Conservation (phyloP, 2,113 vertebrate genomes). For the Leucoraja erinaceus region DNA sequence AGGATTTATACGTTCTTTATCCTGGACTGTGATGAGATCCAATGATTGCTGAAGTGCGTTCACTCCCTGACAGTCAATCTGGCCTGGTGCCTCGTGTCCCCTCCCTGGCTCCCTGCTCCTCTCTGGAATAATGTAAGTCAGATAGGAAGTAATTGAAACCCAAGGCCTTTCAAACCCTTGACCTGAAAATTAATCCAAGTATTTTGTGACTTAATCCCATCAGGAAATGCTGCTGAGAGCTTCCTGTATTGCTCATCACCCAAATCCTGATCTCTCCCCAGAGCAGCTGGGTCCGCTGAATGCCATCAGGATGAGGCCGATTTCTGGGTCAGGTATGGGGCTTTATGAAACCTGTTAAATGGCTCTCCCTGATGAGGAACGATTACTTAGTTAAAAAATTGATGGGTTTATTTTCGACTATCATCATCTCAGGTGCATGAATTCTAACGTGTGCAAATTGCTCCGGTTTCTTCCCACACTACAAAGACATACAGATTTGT, state of each 20-base stretch:
- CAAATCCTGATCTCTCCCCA: not conserved
- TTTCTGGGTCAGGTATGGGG: not conserved
- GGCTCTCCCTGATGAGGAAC: not conserved
- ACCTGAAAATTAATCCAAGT: not conserved
- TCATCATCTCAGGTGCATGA: not conserved
- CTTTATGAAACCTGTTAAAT: too few relatives aligned
- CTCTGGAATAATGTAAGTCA: not conserved
- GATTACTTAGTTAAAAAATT: not conserved
- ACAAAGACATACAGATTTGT: too few relatives aligned
- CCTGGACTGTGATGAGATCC: not conserved
- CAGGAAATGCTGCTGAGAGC: not conserved
- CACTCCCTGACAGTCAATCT: not conserved
- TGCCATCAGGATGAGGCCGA: not conserved
- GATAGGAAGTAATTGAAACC: not conserved
- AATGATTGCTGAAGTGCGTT: too few relatives aligned
- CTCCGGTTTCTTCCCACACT: too few relatives aligned
- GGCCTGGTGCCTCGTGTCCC: not conserved
- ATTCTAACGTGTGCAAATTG: not conserved
- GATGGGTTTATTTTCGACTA: not conserved
- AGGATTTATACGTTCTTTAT: not conserved
- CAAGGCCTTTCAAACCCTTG: not conserved
- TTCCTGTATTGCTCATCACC: not conserved
- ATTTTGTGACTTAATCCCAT: not conserved
- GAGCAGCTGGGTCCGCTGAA: not conserved
- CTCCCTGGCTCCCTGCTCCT: not conserved